These are phyloP conservation scores for Furcifer pardalis DNA, from an alignment of 2,797 vertebrate species.

Conservation along the genomic window DNA sequence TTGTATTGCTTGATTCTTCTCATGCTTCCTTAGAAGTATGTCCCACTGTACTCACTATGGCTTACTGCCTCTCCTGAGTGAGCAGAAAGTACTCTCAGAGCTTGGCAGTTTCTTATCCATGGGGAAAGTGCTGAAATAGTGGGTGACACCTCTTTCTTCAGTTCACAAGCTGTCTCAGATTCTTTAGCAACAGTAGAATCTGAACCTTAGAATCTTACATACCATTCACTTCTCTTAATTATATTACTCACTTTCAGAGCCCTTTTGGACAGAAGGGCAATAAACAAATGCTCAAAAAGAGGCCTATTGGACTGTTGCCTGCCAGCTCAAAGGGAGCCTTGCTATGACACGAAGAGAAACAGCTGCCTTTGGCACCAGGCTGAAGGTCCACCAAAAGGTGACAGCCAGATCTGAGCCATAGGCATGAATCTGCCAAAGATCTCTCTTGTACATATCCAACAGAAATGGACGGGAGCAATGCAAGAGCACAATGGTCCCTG, in stretches of 20 bases:
- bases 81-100: background rate
- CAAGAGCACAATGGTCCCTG: no score
- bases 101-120: background rate
- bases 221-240: background rate
- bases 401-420: background rate
- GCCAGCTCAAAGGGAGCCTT: background rate
- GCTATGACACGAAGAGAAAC: background rate
- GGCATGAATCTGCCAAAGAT: background rate
- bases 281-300: background rate
- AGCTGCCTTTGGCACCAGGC: background rate
- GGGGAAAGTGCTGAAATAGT: no score
- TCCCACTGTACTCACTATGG: background rate
- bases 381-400: background rate
- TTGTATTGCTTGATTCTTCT: background rate
- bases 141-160: no score
- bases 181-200: background rate
- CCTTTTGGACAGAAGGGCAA: no score
- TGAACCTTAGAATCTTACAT: no score
- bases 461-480: background rate
- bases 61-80: background rate
- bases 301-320: background rate
- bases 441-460: no score
- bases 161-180: no score
- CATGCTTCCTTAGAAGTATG: background rate
- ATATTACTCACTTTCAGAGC: background rate